Evolutionary conservation across 2,113 vertebrate species (phyloP), one percentile per base, ranked within the genome.

Genomic region (Gadus chalcogrammus): DNA sequence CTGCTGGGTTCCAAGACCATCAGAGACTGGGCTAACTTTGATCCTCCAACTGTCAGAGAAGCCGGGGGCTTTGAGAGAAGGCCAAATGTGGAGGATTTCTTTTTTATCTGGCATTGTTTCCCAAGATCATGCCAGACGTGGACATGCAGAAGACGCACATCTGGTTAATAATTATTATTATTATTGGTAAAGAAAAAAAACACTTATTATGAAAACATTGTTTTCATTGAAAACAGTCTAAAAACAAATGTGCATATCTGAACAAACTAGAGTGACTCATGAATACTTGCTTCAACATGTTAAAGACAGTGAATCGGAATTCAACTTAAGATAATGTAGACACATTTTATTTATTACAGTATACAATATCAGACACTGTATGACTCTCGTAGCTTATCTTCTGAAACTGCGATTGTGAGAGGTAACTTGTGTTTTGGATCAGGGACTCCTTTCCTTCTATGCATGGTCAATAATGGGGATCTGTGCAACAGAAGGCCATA

Each of bases 91-190:
- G 31, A 35, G 31, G 31, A 7, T 35, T 35, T 35, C 31, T 35
- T 76, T 73, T 61, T 73, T 72, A 24, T n/a, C 63, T 76, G 48
- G 13, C 15, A 3, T 28, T 80, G 28, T 71, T 80, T 42, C 61
- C 73, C 58, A 24, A 66, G 20, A 73, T 76, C 31, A 35, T 5
- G 31, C 31, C 31, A 35, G 4, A 35, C 15, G 67, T 77, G 13
- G 74, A 73, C 42, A 64, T 67, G 3, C 64, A 70, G 63, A 75
- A 68, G 63, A 71, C 66, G 63, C 55, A 65, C 52, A 73, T 71
- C 42, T 20, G 73, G 63, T 60, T 60, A 67, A 12, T 62, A 61
- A 61, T 35, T 22, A 63, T 63, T 28, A n/a, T n/a, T n/a, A 28
- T 2, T 1, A 24, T 24, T 35, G 31, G 31, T 35, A 35, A 35